Evolutionary conservation across 2,797 vertebrate species (phyloP), one percentile per base, ranked within the genome.

Genomic region (Chaetodon trifasciatus): DNA sequence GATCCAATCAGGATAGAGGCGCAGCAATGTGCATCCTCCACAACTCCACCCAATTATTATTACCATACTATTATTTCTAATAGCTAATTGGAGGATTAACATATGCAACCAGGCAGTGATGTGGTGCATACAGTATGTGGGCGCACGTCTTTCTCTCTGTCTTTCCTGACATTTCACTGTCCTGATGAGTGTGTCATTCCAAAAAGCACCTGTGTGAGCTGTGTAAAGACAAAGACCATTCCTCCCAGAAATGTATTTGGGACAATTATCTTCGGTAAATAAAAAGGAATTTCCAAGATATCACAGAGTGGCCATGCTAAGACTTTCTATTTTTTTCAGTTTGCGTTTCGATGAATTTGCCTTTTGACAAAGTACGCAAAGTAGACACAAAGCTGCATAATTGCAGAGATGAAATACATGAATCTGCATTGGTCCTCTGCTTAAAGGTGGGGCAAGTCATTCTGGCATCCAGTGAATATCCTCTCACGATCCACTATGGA

Each of bases 311-410:
- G 16, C 50, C 39, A n/a, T 37, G 15, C 39, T 52, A 24, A 17
- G 71, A 39, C 6, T 2, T 56, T 17, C 8, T 52, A 15, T 39
- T 42, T 32, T 40, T 6, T 67, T 49, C 8, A 39, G 4, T 35
- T 24, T 60, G 21, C 10, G 1, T 28, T 28, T 28, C 28, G 28
- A 28, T 28, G 28, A 28, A 32, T 35, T 24, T 60, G 21, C 10
- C 16, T 47, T 56, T 16, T n/a, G 23, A 35, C 6, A 3, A 40
- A 32, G 44, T 37, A 46, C 8, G 23, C 9, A 8, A 32, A 60
- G 17, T 21, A 64, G 17, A 76, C 32, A 61, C 21, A 63, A 50
- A 42, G 56, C 74, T 44, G 23, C 28, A 13, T 32, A 76, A 46
- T 65, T 15, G 52, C 12, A 46, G 1, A 70, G 28, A 42, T 42